Conservation (phyloP, 2,797 vertebrate species). For the Oryzias dopingdopingensis region DNA sequence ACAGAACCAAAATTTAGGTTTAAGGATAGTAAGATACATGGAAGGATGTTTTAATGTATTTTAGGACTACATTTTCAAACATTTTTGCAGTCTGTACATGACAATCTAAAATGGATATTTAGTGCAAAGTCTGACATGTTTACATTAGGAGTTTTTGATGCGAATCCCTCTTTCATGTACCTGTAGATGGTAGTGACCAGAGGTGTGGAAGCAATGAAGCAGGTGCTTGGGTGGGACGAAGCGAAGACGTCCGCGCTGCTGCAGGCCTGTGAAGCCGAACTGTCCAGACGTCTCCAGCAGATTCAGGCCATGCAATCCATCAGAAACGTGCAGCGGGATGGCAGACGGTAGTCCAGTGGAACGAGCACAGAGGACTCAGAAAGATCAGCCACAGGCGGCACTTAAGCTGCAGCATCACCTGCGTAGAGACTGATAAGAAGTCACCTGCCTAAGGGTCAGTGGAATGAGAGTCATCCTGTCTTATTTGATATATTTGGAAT, state of each 20-base stretch:
- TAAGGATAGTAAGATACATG: too few relatives aligned
- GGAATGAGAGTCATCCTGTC: slow-evolving; percentile 27
- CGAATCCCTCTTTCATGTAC: slow-evolving; percentile 3
- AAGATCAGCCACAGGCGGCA: slow-evolving; percentile 33
- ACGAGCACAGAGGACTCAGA: slow-evolving; percentile 13
- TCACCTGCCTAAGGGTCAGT: slow-evolving; percentile 43
- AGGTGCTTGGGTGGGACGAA: slow-evolving; percentile 68
- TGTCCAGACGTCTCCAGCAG: slow-evolving; percentile 68
- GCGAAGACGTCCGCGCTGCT: slow-evolving; percentile 62
- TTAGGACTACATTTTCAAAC: neutral
- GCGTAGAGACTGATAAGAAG: slow-evolving; percentile 58
- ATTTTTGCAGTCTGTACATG: neutral
- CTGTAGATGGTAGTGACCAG: slow-evolving; percentile 69
- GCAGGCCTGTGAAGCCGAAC: slow-evolving; percentile 71
- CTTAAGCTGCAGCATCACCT: slow-evolving; percentile 43
- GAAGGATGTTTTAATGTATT: too few relatives aligned
- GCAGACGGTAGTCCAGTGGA: slow-evolving; percentile 17
- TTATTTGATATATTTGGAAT: slow-evolving; percentile 38
- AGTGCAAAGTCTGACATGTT: neutral
- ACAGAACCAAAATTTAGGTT: too few relatives aligned
- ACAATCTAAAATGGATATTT: neutral
- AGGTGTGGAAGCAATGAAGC: slow-evolving; percentile 62
- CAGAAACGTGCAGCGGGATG: slow-evolving; percentile 44
- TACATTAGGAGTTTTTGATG: neutral
- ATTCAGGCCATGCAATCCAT: slow-evolving; percentile 72